These are phyloP conservation scores for Sapajus apella DNA, from an alignment of 2,113 vertebrate species.

Conservation along the genomic window DNA sequence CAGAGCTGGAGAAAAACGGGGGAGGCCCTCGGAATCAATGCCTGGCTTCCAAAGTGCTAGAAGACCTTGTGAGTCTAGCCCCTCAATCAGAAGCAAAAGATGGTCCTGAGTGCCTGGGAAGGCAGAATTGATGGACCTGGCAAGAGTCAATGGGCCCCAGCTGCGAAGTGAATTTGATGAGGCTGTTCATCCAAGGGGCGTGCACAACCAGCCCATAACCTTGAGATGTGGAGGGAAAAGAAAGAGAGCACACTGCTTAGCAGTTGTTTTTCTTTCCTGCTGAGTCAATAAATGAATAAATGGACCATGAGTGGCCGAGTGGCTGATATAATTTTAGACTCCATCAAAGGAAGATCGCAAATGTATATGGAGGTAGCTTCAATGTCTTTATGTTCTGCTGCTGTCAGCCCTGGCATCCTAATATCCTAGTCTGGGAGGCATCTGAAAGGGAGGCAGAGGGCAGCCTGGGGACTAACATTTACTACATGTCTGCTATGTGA, in stretches of 20 bases:
- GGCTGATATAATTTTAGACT: constrained; percentile 61
- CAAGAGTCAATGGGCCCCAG: not conserved
- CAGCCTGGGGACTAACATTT: not conserved
- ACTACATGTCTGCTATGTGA: accelerated
- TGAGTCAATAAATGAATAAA: constrained; percentile 67
- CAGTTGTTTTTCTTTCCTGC: constrained; percentile 44
- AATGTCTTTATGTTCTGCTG: not conserved
- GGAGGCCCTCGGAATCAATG: accelerated
- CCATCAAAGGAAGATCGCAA: constrained; percentile 51
- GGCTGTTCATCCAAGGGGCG: not conserved
- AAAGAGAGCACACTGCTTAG: not conserved
- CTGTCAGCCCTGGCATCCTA: not conserved
- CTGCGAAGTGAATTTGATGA: not conserved
- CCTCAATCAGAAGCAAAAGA: accelerated
- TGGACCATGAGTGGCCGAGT: constrained; percentile 57
- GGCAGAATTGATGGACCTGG: not conserved
- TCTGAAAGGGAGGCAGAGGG: not conserved
- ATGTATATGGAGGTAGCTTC: not conserved
- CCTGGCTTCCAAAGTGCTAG: not conserved
- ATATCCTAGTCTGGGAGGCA: accelerated
- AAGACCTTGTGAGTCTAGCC: accelerated
- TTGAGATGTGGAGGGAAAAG: not conserved
- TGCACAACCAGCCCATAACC: not conserved
- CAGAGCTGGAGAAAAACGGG: not conserved
- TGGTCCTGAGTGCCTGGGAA: not conserved